These are phyloP conservation scores for Rhogogaster chlorosoma DNA, from an alignment of 2,888 invertebrate genomes.

Conservation along the genomic window DNA sequence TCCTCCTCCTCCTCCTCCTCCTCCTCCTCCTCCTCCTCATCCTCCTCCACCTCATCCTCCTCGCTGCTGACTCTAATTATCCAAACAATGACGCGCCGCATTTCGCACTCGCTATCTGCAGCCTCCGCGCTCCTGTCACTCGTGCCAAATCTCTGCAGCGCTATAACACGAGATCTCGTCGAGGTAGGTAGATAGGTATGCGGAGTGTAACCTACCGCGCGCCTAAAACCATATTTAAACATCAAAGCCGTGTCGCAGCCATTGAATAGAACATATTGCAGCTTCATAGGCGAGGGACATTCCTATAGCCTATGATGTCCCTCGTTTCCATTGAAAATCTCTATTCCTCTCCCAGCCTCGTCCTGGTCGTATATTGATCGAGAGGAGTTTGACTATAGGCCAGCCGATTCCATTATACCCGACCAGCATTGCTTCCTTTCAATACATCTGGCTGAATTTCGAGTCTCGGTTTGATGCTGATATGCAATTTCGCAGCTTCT, in stretches of 20 bases:
- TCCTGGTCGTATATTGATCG: too few relatives aligned
- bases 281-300: not conserved
- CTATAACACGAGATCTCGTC: too few relatives aligned
- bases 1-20: not conserved
- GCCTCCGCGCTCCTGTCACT: constrained; percentile 3
- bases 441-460: too few relatives aligned
- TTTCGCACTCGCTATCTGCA: constrained; percentile 26
- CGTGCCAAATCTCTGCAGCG: constrained; percentile 15
- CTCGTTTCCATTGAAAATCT: too few relatives aligned
- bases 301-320: not conserved
- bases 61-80: constrained; percentile 25
- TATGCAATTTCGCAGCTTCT: too few relatives aligned
- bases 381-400: too few relatives aligned
- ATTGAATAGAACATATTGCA: not conserved
- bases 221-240: not conserved
- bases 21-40: not conserved
- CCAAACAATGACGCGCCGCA: constrained; percentile 35
- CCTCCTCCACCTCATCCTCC: not conserved
- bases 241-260: not conserved
- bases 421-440: too few relatives aligned
- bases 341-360: too few relatives aligned
- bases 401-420: too few relatives aligned
- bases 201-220: not conserved
- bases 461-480: too few relatives aligned
- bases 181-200: not conserved